Evolutionary conservation across 2,888 invertebrate genomes (phyloP).

Genomic region (Syrphus vitripennis): DNA sequence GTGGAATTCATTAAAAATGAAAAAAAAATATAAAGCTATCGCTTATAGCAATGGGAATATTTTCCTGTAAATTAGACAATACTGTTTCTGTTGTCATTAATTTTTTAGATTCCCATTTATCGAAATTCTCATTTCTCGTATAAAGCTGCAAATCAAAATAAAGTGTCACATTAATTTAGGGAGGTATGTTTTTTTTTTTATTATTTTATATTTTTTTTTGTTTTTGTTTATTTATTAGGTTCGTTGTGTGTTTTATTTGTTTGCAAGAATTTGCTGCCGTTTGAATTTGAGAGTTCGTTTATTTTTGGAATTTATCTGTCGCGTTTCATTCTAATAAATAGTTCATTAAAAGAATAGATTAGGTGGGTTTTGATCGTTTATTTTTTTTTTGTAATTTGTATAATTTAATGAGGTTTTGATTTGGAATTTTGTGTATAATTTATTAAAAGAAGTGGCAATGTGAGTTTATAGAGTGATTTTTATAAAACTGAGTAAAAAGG

Average conservation of each 20-base stretch:
- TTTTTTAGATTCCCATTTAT: slow-evolving; percentile 17
- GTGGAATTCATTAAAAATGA: background rate
- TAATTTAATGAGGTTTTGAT: background rate
- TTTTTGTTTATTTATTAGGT: background rate
- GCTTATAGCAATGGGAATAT: background rate
- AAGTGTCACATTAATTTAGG: slow-evolving; percentile 37
- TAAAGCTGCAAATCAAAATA: background rate
- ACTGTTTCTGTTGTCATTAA: slow-evolving; percentile 6
- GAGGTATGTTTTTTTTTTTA: background rate
- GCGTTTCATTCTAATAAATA: background rate
- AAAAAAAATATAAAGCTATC: slow-evolving; percentile 5
- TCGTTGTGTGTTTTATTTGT: background rate
- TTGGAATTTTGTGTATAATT: background rate
- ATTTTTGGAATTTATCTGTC: background rate
- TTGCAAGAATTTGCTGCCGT: background rate
- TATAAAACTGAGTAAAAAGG: no score
- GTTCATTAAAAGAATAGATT: background rate
- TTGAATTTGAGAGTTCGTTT: background rate
- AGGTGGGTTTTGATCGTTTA: background rate
- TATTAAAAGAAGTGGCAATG: background rate
- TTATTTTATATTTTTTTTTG: background rate
- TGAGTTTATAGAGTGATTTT: background rate
- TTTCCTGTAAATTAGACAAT: slow-evolving; percentile 3
- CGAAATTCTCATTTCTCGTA: background rate
- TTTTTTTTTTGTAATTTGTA: no score